Percentiles rank a stretch among this genome's conserved stretches.
Evolutionary conservation across 2,888 invertebrate species (phyloP).

Genomic region (Protodeltote pygarga): DNA sequence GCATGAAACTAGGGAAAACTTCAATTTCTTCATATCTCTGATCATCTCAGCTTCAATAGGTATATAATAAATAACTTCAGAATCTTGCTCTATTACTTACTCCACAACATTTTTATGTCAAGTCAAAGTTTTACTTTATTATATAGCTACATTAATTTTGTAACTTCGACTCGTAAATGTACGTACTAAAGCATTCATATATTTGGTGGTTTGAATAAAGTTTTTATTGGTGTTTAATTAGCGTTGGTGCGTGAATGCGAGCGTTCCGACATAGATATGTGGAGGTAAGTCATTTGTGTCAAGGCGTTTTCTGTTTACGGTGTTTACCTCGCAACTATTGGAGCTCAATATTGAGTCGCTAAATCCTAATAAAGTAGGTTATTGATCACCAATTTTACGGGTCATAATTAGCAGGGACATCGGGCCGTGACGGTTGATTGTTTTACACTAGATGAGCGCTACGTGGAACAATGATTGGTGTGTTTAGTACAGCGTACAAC

Average conservation of each 20-base stretch:
- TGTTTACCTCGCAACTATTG: constrained; percentile 48
- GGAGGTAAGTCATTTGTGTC: constrained; percentile 64
- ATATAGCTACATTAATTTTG: constrained; percentile 51
- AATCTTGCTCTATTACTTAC: constrained; percentile 26
- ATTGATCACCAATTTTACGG: constrained; percentile 76
- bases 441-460: constrained; percentile 58
- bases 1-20: no score
- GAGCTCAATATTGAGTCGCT: constrained; percentile 57
- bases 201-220: constrained; percentile 64
- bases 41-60: no score
- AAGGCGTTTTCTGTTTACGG: constrained; percentile 67
- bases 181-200: constrained; percentile 48
- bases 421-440: constrained; percentile 52
- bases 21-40: no score
- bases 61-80: constrained; percentile 23
- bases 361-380: constrained; percentile 65
- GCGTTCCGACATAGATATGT: constrained; percentile 41
- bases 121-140: constrained; percentile 28
- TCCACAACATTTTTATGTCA: constrained; percentile 26
- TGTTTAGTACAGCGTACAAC: constrained; percentile 60
- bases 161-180: constrained; percentile 53
- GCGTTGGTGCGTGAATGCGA: constrained; percentile 64
- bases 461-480: constrained; percentile 68
- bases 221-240: constrained; percentile 76
- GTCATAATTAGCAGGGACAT: constrained; percentile 59